Conservation (phyloP, 2,113 vertebrate genomes). For the Leucoraja erinaceus region DNA sequence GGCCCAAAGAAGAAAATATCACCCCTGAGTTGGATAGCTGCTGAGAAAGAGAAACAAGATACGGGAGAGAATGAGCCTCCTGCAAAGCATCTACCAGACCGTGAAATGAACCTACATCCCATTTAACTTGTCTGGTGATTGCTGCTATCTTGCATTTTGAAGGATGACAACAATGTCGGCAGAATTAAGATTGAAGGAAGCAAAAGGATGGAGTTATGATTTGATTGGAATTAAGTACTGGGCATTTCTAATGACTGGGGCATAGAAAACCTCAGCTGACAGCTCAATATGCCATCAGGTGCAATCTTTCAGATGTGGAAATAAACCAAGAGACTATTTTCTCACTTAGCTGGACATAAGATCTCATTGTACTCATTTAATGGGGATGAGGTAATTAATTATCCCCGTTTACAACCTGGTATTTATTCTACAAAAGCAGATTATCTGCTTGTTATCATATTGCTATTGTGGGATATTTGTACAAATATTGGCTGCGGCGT, state of each 20-base stretch:
- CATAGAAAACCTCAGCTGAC: too few species aligned
- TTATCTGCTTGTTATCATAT: too few species aligned
- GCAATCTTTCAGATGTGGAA: too few species aligned
- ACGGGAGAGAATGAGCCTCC: conserved; percentile 67
- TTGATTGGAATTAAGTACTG: background rate
- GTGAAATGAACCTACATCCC: conserved; percentile 56
- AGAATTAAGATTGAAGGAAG: background rate
- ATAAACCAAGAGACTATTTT: too few species aligned
- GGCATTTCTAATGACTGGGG: background rate
- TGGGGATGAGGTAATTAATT: too few species aligned
- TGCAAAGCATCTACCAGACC: conserved; percentile 55
- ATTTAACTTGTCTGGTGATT: conserved; percentile 46
- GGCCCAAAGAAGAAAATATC: conserved; percentile 89
- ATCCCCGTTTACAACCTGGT: too few species aligned
- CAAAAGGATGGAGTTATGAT: background rate
- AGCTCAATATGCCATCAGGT: too few species aligned
- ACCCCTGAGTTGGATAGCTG: conserved; percentile 86
- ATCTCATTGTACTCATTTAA: too few species aligned
- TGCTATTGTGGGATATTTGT: too few species aligned
- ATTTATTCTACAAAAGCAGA: too few species aligned
- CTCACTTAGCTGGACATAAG: too few species aligned
- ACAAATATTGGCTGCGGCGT: too few species aligned
- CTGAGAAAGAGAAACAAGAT: conserved; percentile 78
- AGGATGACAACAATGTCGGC: background rate
- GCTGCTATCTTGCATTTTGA: background rate